Conservation (phyloP, 2,888 invertebrate species). For the Chelonus formosanus region DNA sequence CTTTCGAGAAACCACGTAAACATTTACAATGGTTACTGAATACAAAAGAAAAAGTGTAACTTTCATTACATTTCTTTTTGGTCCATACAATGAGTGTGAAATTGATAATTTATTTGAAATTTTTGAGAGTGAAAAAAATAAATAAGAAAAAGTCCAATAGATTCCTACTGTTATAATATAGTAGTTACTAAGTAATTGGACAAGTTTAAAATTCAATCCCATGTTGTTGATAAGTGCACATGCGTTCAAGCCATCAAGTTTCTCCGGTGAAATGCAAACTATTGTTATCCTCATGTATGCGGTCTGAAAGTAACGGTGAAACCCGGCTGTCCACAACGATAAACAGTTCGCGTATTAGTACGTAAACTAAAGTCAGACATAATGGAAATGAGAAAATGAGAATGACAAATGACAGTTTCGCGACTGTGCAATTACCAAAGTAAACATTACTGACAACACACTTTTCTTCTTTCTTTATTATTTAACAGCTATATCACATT, state of each 20-base stretch:
- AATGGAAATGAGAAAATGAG: slow-evolving; percentile 37
- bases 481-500: too few relatives aligned
- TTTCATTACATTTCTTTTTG: too few relatives aligned
- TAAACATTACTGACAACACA: slow-evolving; percentile 1
- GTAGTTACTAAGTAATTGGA: too few relatives aligned
- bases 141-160: not conserved
- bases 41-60: not conserved
- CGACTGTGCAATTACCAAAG: too few relatives aligned
- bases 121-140: not conserved
- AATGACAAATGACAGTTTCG: slow-evolving; percentile 27
- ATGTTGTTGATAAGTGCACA: not conserved
- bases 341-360: slow-evolving; percentile 43
- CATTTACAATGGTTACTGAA: not conserved
- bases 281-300: slow-evolving; percentile 45
- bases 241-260: slow-evolving; percentile 43
- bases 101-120: too few relatives aligned
- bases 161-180: not conserved
- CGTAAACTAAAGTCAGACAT: too few relatives aligned
- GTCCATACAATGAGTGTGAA: not conserved
- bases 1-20: not conserved
- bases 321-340: slow-evolving; percentile 46
- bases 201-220: too few relatives aligned
- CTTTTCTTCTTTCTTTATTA: not conserved
- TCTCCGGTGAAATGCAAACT: slow-evolving; percentile 58
- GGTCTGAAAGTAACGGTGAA: slow-evolving; percentile 53